Evolutionary conservation across 2,888 invertebrate genomes (phyloP).

Genomic region (Emmelina monodactyla): DNA sequence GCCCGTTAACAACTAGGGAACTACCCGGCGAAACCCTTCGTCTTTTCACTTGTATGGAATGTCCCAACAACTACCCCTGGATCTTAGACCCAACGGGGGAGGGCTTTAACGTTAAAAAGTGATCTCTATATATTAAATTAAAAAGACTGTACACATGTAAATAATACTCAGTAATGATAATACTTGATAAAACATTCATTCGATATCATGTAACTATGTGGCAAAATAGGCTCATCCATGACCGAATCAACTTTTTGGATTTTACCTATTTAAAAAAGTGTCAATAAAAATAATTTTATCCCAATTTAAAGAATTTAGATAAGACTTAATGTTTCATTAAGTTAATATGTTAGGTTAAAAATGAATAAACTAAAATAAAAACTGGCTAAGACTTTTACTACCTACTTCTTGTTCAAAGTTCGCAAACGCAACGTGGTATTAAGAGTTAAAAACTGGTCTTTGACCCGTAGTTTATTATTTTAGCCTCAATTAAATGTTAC

Average conservation of each 20-base stretch:
- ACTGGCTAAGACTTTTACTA: too few species aligned
- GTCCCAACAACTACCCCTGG: constrained; percentile 96
- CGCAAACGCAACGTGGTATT: too few species aligned
- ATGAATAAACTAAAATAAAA: too few species aligned
- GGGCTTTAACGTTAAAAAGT: constrained; percentile 85
- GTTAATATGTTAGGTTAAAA: constrained; percentile 27
- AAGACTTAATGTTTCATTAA: constrained; percentile 24
- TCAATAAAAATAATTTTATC: constrained; percentile 18
- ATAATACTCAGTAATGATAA: constrained; percentile 63
- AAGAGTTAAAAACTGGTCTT: too few species aligned
- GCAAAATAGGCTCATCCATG: too few species aligned
- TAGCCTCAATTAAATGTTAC: too few species aligned
- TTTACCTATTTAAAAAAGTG: too few species aligned
- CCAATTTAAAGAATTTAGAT: constrained; percentile 23
- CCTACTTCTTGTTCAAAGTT: too few species aligned
- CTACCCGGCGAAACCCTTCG: constrained; percentile 91
- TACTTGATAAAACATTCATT: constrained; percentile 24
- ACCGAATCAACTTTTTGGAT: too few species aligned
- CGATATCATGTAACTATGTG: too few species aligned
- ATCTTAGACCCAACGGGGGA: constrained; percentile 94
- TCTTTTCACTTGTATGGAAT: constrained; percentile 95
- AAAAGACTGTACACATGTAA: constrained; percentile 66
- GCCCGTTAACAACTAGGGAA: constrained; percentile 88
- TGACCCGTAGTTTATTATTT: too few species aligned
- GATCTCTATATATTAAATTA: constrained; percentile 60